Evolutionary conservation across 1,140 invertebrate species (phyloP).

Genomic region (Drosophila jambulina): DNA sequence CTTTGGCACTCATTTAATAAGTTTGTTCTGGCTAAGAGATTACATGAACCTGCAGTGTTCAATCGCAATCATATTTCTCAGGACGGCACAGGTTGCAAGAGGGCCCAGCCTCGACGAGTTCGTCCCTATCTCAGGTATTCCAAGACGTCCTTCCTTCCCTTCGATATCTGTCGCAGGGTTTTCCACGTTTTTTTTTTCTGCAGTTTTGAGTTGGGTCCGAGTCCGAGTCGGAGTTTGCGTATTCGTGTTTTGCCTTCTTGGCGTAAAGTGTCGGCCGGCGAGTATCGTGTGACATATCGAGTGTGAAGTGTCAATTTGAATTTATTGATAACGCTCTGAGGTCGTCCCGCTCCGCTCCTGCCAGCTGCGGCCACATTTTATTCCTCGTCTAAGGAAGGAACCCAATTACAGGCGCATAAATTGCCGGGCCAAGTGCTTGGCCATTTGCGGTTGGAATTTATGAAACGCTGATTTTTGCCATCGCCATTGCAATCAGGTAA

Average conservation of each 20-base stretch:
- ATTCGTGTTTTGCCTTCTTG: constrained; percentile 59
- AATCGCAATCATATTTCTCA: constrained; percentile 77
- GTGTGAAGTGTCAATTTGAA: constrained; percentile 85
- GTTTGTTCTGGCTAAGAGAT: constrained; percentile 84
- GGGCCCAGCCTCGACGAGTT: not conserved
- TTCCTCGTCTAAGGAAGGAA: constrained; percentile 41
- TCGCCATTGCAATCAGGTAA: constrained; percentile 69
- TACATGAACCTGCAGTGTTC: constrained; percentile 85
- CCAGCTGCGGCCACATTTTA: constrained; percentile 17
- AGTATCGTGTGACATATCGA: constrained; percentile 85
- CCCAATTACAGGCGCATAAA: constrained; percentile 77
- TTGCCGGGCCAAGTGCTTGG: constrained; percentile 65
- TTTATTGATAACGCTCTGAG: constrained; percentile 84
- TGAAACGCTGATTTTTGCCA: constrained; percentile 71
- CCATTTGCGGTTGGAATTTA: constrained; percentile 71
- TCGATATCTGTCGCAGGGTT: constrained; percentile 42
- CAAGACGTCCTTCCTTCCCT: constrained; percentile 8
- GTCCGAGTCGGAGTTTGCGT: constrained; percentile 11
- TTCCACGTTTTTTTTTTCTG: constrained; percentile 13
- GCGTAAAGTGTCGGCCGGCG: constrained; percentile 46
- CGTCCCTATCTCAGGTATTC: constrained; percentile 16
- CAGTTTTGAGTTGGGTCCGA: constrained; percentile 56
- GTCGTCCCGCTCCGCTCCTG: constrained; percentile 26
- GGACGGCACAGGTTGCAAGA: constrained; percentile 7
- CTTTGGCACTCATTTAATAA: constrained; percentile 82